These are phyloP conservation scores for Galerucella nymphaeae DNA, from an alignment of 2,888 invertebrate genomes.

Conservation along the genomic window DNA sequence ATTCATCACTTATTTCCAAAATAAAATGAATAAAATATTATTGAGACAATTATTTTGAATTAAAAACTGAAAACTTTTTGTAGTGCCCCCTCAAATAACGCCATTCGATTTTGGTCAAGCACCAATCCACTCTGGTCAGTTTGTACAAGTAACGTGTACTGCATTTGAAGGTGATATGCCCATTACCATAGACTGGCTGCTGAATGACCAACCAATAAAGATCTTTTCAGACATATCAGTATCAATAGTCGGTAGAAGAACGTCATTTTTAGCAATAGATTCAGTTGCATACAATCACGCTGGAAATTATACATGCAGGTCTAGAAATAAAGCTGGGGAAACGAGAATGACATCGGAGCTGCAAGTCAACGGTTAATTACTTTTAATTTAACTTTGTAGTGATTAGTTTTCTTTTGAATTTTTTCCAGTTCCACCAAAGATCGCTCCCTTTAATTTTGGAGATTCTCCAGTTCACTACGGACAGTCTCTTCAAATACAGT, in stretches of 20 bases:
- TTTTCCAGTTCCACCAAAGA: constrained; percentile 46
- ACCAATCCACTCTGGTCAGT: constrained; percentile 75
- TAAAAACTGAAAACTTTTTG: constrained; percentile 24
- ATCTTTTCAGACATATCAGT: constrained; percentile 50
- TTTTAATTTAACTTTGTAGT: background rate
- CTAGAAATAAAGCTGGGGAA: constrained; percentile 68
- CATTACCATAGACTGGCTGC: constrained; percentile 74
- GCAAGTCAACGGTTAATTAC: constrained; percentile 56
- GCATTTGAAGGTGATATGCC: constrained; percentile 78
- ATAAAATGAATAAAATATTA: too few relatives aligned
- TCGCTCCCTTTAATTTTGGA: constrained; percentile 67
- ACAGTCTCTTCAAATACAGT: constrained; percentile 75
- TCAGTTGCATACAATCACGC: constrained; percentile 67
- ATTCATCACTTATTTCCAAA: too few relatives aligned
- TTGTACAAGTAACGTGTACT: constrained; percentile 74
- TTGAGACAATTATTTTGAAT: too few relatives aligned
- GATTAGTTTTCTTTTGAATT: constrained; percentile 46
- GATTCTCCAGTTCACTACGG: constrained; percentile 73
- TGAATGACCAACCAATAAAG: constrained; percentile 68
- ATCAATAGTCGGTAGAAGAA: constrained; percentile 65
- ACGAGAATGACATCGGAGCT: constrained; percentile 68
- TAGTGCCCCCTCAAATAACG: constrained; percentile 69
- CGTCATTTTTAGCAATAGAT: constrained; percentile 73
- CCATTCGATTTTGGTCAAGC: constrained; percentile 70
- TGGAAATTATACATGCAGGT: constrained; percentile 70